phyloP scores from a whole-genome alignment of 30 jellyfish, hydroid and myxozoan genomes.

The Turritopsis dohrnii region DNA sequence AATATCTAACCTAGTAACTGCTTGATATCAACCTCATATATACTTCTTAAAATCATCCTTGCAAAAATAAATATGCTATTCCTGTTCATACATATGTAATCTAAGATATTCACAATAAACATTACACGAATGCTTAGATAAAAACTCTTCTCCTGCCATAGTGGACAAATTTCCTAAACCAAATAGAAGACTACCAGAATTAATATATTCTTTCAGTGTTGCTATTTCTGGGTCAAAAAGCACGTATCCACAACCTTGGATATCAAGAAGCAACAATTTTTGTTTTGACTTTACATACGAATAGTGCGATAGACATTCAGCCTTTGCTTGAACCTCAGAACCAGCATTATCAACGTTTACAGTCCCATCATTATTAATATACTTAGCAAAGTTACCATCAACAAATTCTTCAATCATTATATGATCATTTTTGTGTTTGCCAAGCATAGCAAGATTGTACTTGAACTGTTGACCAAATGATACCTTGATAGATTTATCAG shows the following conservation, averaged over 20 bases:
- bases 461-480: background rate
- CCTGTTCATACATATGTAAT: too few relatives aligned
- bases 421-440: background rate
- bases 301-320: constrained; percentile 1
- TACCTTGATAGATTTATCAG: background rate
- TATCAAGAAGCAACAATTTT: background rate
- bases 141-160: background rate
- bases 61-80: too few relatives aligned
- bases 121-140: background rate
- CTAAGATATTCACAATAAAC: background rate
- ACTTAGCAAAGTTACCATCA: background rate
- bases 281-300: background rate
- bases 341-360: background rate
- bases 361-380: background rate
- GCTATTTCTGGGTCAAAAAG: constrained; percentile 1
- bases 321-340: background rate
- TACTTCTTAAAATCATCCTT: too few relatives aligned
- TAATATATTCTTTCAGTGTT: background rate
- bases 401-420: background rate
- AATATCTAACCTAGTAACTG: too few relatives aligned
- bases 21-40: too few relatives aligned
- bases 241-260: too few relatives aligned
- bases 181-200: background rate
- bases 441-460: background rate
- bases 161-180: background rate